Evolutionary conservation across 2,888 invertebrate genomes (phyloP).

Genomic region (Cheilosia vulpina): DNA sequence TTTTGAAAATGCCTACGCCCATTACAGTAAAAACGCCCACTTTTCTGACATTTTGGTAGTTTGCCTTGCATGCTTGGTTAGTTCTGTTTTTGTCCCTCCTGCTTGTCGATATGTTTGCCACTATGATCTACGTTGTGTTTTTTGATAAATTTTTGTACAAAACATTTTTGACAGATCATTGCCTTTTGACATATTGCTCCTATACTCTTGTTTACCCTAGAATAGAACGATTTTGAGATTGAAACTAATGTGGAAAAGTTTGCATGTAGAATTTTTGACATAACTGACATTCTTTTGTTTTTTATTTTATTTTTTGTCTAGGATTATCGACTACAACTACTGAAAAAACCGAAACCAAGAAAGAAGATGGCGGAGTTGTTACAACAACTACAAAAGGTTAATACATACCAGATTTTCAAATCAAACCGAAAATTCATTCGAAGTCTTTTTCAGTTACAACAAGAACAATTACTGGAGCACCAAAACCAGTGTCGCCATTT

Average conservation of each 20-base stretch:
- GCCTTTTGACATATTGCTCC: constrained; percentile 18
- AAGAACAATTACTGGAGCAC: constrained; percentile 85
- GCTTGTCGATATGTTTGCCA: constrained; percentile 20
- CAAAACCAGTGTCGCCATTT: constrained; percentile 92
- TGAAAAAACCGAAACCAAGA: constrained; percentile 84
- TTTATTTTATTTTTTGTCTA: constrained; percentile 39
- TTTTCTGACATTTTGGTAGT: constrained; percentile 48
- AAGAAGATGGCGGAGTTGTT: constrained; percentile 85
- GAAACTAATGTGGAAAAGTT: constrained; percentile 46
- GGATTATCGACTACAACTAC: constrained; percentile 80
- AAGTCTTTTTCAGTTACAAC: constrained; percentile 82
- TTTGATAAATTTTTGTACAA: constrained; percentile 3
- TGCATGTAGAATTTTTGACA: neutral
- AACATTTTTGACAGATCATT: constrained; percentile 36
- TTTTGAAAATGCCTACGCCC: constrained; percentile 22
- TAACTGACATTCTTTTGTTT: constrained; percentile 31
- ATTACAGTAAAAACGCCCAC: neutral
- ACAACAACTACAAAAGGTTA: constrained; percentile 86
- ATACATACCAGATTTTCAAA: neutral
- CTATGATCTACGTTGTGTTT: constrained; percentile 26
- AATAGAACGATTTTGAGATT: constrained; percentile 54
- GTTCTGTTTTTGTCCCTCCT: constrained; percentile 17
- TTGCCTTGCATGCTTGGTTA: constrained; percentile 46
- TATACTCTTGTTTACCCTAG: constrained; percentile 17
- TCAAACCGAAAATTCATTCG: neutral